Conservation (phyloP, 1,140 invertebrate species). For the Drosophila triauraria region DNA sequence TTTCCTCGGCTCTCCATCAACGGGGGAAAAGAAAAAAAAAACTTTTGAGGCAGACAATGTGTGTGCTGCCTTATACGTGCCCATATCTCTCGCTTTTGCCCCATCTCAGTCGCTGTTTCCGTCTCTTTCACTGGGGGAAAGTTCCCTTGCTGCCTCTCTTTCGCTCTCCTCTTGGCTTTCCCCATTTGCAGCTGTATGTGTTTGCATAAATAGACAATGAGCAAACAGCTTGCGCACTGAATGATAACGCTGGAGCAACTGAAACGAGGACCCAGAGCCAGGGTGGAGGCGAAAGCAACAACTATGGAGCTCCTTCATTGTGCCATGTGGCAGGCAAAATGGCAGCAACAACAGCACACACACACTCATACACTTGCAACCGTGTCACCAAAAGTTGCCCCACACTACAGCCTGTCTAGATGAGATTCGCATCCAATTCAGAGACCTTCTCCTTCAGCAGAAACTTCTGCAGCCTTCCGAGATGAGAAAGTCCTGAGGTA, state of each 20-base stretch:
- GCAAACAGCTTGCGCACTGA: constrained; percentile 81
- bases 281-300: constrained; percentile 21
- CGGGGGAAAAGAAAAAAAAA: constrained; percentile 26
- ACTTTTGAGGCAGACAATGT: constrained; percentile 51
- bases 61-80: constrained; percentile 46
- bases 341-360: constrained; percentile 53
- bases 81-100: constrained; percentile 37
- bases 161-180: neutral
- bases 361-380: constrained; percentile 30
- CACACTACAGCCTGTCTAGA: constrained; percentile 2
- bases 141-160: neutral
- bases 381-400: constrained; percentile 68
- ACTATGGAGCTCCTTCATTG: constrained; percentile 47
- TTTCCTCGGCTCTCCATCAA: constrained; percentile 20
- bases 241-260: constrained; percentile 75
- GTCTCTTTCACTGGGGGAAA: neutral
- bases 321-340: constrained; percentile 61
- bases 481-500: neutral
- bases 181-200: constrained; percentile 55
- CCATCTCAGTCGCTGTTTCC: neutral
- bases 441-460: constrained; percentile 25
- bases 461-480: constrained; percentile 44
- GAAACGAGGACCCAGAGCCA: constrained; percentile 61
- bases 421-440: constrained; percentile 33
- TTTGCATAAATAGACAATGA: constrained; percentile 83